A percentile compares a stretch with the other conserved stretches of the same genome.
These are phyloP conservation scores for Troides aeacus DNA, from an alignment of 2,888 invertebrate species.

Conservation along the genomic window DNA sequence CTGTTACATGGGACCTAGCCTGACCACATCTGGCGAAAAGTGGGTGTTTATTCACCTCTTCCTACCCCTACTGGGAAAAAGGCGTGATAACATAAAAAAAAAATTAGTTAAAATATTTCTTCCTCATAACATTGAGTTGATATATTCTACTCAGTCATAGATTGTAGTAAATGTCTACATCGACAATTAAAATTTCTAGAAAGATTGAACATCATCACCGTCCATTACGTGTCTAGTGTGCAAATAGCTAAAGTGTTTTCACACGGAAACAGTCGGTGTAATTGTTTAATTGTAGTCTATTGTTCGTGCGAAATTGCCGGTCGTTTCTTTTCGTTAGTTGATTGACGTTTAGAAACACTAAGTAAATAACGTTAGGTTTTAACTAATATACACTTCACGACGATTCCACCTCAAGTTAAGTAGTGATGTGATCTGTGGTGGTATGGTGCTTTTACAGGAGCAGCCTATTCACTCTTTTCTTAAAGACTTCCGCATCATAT, in stretches of 20 bases:
- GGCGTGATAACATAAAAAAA: too few relatives aligned
- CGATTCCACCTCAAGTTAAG: too few relatives aligned
- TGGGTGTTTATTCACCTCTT: too few relatives aligned
- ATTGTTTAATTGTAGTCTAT: constrained; percentile 23
- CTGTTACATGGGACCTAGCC: too few relatives aligned
- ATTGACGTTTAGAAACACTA: neutral
- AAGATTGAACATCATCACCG: constrained; percentile 9
- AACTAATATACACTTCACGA: neutral
- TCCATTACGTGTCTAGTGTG: constrained; percentile 10
- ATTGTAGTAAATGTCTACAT: neutral
- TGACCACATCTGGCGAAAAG: too few relatives aligned
- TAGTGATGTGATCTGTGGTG: too few relatives aligned
- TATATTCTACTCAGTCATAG: neutral
- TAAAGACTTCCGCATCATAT: too few relatives aligned
- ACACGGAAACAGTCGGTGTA: constrained; percentile 24
- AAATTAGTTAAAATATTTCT: too few relatives aligned
- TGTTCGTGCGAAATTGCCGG: constrained; percentile 7
- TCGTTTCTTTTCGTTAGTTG: neutral
- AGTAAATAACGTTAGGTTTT: neutral
- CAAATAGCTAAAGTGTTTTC: constrained; percentile 22
- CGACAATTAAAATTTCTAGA: neutral
- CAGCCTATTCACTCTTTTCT: too few relatives aligned
- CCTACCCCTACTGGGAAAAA: too few relatives aligned
- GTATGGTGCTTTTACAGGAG: too few relatives aligned
- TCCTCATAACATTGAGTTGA: too few relatives aligned